Evolutionary conservation across 1,140 invertebrate genomes (phyloP).

Genomic region (Onthophagus taurus): DNA sequence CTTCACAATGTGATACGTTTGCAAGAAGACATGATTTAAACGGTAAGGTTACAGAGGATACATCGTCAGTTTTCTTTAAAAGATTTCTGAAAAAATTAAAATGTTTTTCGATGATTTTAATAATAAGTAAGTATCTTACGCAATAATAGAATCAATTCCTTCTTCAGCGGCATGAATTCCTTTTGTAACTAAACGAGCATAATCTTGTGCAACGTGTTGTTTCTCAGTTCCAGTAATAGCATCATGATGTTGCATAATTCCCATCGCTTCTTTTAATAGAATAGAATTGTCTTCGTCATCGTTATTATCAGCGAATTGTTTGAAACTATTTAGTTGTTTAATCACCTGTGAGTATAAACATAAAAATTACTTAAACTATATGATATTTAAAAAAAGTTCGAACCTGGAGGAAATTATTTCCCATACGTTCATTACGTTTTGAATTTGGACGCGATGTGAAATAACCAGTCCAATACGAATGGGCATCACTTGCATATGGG

Average conservation of each 20-base stretch:
- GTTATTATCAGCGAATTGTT: slow-evolving; percentile 21
- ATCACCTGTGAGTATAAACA: slow-evolving; percentile 30
- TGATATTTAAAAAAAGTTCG: slow-evolving; percentile 1
- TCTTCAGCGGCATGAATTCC: slow-evolving; percentile 37
- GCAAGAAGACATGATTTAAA: slow-evolving; percentile 29
- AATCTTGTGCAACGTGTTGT: slow-evolving; percentile 64
- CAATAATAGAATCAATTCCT: slow-evolving; percentile 6
- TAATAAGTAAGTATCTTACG: not conserved
- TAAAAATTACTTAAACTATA: not conserved
- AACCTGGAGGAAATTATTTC: slow-evolving; percentile 58
- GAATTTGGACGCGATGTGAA: slow-evolving; percentile 64
- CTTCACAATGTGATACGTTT: slow-evolving; percentile 51
- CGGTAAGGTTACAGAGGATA: slow-evolving; percentile 6
- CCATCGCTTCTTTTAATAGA: slow-evolving; percentile 43
- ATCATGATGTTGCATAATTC: slow-evolving; percentile 63
- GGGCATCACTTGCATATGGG: slow-evolving; percentile 60
- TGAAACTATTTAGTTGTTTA: slow-evolving; percentile 38
- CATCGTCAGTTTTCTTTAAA: slow-evolving; percentile 8
- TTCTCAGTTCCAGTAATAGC: slow-evolving; percentile 58
- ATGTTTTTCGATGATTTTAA: not conserved
- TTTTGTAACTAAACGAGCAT: slow-evolving; percentile 51
- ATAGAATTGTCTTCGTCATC: slow-evolving; percentile 8
- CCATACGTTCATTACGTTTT: slow-evolving; percentile 52
- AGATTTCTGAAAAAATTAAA: slow-evolving; percentile 5
- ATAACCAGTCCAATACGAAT: slow-evolving; percentile 77